Conservation (phyloP, 2,113 vertebrate species). For the Hydrochoerus hydrochaeris region DNA sequence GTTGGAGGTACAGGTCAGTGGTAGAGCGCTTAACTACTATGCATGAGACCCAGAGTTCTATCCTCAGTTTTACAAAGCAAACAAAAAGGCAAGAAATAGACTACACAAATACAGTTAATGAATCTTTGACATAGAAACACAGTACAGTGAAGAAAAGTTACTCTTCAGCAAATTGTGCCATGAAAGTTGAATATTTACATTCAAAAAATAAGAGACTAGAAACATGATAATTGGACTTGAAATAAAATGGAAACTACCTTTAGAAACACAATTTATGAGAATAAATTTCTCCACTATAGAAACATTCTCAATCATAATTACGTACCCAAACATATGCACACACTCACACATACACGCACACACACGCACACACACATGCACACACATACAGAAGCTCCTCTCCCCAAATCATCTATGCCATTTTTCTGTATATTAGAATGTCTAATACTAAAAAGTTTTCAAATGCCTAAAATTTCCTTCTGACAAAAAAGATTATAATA, state of each 20-base stretch:
- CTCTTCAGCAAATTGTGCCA: background rate
- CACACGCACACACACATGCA: background rate
- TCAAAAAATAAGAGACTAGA: background rate
- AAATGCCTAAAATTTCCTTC: constrained; percentile 11
- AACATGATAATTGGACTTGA: background rate
- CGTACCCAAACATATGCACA: background rate
- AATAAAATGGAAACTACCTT: background rate
- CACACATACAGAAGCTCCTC: background rate
- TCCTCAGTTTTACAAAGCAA: too few relatives aligned
- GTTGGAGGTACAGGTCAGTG: too few relatives aligned
- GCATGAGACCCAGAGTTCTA: too few relatives aligned
- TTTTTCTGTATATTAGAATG: background rate
- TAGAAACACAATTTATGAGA: background rate
- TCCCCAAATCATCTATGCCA: background rate
- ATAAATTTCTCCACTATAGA: constrained; percentile 7
- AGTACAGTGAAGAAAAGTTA: background rate
- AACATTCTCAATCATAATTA: background rate
- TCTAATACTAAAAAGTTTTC: background rate
- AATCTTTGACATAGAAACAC: background rate
- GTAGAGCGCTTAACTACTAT: too few relatives aligned
- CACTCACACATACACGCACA: background rate
- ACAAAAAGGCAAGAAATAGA: background rate
- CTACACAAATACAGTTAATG: background rate
- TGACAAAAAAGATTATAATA: background rate
- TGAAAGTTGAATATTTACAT: background rate